Evolutionary conservation across 2,113 vertebrate genomes (phyloP), one percentile per base, ranked within the genome.

Genomic region (Alligator sinensis): DNA sequence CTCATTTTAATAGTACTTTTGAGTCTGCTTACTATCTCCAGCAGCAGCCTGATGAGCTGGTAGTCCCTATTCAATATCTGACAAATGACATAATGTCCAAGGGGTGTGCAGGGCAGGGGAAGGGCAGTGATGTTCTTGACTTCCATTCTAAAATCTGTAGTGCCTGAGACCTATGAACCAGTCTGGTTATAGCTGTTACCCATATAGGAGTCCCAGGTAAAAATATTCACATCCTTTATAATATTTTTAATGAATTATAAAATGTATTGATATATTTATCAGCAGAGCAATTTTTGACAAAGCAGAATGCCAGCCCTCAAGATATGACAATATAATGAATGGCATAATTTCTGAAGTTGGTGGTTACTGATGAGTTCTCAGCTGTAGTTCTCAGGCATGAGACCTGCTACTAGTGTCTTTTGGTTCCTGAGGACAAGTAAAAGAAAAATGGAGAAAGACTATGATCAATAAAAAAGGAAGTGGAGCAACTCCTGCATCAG

Each of bases 11-110:
- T 76, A 28, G 62, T 54, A 66, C 62, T 11, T 24, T 58, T 86
- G n/a, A 0, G 25, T 17, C 28, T 21, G 83, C 84, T 28, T 15
- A 19, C 47, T 78, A 62, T 11, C 68, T 11, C 55, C 82, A 60
- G 79, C 84, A 93, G 81, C 84, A 78, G 81, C 72, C 59, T 74
- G 38, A 58, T 77, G 47, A 47, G 62, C 62, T 92, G 72, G 34
- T 79, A 90, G n/a, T 84, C 61, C 75, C 81, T 89, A 57, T 87
- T 86, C 76, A 95, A 89, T 13, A 77, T 63, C 80, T 57, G 87
- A 27, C 70, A n/a, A 70, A 55, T 80, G 70, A 80, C 77, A n/a
- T 13, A 88, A 24, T 76, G 57, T 92, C 76, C 10, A 55, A 81
- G 89, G 88, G 95, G 89, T 9, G 9, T 8, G 78, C 81, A 54